Evolutionary conservation across 2,888 invertebrate genomes (phyloP).

Genomic region (Ernsta delagoae): DNA sequence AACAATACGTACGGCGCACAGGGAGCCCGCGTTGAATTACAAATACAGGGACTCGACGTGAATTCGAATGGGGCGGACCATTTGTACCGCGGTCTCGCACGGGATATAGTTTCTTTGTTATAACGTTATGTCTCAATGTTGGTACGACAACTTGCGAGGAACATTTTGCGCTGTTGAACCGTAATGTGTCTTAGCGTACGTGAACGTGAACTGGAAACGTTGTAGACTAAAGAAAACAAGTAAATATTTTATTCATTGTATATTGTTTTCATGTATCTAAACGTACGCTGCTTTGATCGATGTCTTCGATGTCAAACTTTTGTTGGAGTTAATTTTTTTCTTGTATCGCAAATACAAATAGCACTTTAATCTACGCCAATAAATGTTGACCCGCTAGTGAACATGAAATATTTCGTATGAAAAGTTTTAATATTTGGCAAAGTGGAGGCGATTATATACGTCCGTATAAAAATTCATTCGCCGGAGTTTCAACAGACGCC

Average conservation of each 20-base stretch:
- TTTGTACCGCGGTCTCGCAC: conserved; percentile 53
- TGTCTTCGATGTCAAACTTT: too few species aligned
- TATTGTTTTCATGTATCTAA: conserved; percentile 2
- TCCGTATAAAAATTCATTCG: conserved; percentile 43
- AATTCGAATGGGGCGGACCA: conserved; percentile 73
- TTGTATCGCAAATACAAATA: neutral
- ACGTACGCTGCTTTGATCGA: neutral
- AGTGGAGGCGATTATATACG: conserved; percentile 31
- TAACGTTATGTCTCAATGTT: conserved; percentile 45
- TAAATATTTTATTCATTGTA: conserved; percentile 18
- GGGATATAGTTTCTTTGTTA: conserved; percentile 59
- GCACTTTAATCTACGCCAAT: neutral
- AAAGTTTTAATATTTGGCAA: conserved; percentile 33
- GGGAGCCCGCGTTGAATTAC: conserved; percentile 78
- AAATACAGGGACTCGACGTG: conserved; percentile 78
- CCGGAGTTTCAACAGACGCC: conserved; percentile 41
- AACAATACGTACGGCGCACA: conserved; percentile 73
- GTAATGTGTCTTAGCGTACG: conserved; percentile 38
- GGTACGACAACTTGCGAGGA: conserved; percentile 43
- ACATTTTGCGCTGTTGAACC: conserved; percentile 39
- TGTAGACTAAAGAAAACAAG: conserved; percentile 14
- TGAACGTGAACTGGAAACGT: conserved; percentile 41
- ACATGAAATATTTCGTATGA: conserved; percentile 32
- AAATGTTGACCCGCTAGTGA: conserved; percentile 8
- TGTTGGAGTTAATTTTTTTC: neutral